Percentiles rank a stretch among this genome's conserved stretches.
Evolutionary conservation across 2,797 vertebrate genomes (phyloP).

Genomic region (Mus caroli): DNA sequence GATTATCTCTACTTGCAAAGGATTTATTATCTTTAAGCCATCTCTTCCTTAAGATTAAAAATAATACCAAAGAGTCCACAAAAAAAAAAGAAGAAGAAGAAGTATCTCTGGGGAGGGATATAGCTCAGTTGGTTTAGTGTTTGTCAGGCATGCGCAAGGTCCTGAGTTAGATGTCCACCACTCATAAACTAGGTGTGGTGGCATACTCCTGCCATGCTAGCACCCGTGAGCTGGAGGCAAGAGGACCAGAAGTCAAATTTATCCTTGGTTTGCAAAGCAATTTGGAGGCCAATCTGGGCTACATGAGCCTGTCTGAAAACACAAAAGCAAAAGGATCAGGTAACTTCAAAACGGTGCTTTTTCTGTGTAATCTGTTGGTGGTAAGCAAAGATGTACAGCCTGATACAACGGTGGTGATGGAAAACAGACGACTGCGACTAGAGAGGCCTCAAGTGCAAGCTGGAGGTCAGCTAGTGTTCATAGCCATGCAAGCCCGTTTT

Average conservation of each 20-base stretch:
- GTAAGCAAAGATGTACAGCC: not conserved
- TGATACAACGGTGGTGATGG: not conserved
- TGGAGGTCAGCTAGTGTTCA: not conserved
- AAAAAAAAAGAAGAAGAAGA: not conserved
- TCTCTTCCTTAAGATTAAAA: constrained; percentile 62
- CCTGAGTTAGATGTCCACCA: not conserved
- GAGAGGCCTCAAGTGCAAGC: not conserved
- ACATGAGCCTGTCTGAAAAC: not conserved
- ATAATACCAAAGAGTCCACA: constrained; percentile 40
- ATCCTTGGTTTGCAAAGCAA: not conserved
- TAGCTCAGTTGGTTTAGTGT: not conserved
- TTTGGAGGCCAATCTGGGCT: not conserved
- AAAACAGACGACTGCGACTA: not conserved
- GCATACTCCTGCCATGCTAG: not conserved
- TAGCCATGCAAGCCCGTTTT: not conserved
- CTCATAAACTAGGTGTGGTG: not conserved
- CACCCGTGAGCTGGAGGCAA: not conserved
- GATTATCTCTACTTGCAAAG: constrained; percentile 34
- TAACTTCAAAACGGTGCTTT: constrained; percentile 5
- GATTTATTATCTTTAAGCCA: constrained; percentile 46
- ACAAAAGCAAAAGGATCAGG: not conserved
- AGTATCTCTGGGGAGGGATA: not conserved
- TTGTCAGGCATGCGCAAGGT: not conserved
- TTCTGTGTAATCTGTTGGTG: not conserved
- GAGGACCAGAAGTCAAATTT: not conserved